Conservation (phyloP, 2,797 vertebrate genomes). For the Coreius guichenoti region DNA sequence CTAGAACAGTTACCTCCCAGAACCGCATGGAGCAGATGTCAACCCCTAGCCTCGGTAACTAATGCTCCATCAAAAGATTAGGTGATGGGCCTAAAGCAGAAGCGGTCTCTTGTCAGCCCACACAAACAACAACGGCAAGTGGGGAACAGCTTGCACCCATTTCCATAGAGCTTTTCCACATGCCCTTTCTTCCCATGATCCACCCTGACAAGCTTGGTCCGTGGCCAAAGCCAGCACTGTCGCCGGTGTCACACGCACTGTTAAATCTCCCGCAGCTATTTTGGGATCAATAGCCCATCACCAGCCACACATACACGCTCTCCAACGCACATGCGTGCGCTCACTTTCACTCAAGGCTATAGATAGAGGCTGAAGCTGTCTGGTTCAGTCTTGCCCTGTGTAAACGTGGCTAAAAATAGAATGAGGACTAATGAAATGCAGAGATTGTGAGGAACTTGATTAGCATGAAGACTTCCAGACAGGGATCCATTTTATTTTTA, state of each 20-base stretch:
- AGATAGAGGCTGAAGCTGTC: conserved; percentile 59
- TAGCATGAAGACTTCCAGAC: conserved; percentile 57
- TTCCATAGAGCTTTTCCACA: conserved; percentile 30
- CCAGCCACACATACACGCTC: conserved; percentile 39
- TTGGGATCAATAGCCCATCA: conserved; percentile 61
- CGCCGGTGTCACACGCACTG: conserved; percentile 43
- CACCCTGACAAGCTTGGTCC: conserved; percentile 41
- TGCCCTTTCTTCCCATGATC: conserved; percentile 37
- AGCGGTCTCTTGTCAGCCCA: conserved; percentile 26
- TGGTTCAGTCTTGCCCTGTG: conserved; percentile 58
- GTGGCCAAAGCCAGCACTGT: conserved; percentile 45
- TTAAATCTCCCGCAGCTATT: conserved; percentile 57
- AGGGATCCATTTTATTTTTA: conserved; percentile 55
- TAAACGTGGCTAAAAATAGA: conserved; percentile 66
- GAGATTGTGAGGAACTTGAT: conserved; percentile 59
- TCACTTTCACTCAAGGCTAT: conserved; percentile 56
- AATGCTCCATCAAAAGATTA: conserved; percentile 50
- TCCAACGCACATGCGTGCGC: conserved; percentile 37
- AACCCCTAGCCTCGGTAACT: conserved; percentile 41
- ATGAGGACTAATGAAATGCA: conserved; percentile 64
- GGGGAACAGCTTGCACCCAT: conserved; percentile 34
- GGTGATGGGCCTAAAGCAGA: conserved; percentile 51
- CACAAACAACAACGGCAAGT: conserved; percentile 17
- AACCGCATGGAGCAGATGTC: conserved; percentile 50
- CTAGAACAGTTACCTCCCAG: conserved; percentile 37